Evolutionary conservation across 2,113 vertebrate genomes (phyloP).

Genomic region (Nibea coibor): DNA sequence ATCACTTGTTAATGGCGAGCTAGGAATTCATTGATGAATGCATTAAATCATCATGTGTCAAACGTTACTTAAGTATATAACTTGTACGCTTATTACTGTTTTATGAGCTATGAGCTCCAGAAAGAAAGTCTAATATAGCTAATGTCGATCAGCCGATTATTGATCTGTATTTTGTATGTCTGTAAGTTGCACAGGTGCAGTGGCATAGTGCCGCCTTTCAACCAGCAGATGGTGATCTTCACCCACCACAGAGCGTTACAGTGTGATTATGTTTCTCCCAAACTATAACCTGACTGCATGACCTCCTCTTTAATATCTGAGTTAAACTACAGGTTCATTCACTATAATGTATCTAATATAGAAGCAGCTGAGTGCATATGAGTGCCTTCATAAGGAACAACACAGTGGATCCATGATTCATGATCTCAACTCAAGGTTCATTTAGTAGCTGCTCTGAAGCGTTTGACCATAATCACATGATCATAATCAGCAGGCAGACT

Average conservation of each 20-base stretch:
- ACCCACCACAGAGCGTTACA: background rate
- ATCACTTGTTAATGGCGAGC: no score
- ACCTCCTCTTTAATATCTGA: background rate
- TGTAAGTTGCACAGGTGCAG: slow-evolving; percentile 5
- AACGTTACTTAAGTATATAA: no score
- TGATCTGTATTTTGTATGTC: background rate
- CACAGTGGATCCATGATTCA: no score
- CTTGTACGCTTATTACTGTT: no score
- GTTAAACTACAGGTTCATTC: background rate
- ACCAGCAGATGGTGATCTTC: slow-evolving; percentile 67
- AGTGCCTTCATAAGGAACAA: background rate
- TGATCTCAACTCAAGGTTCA: background rate
- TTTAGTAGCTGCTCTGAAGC: background rate
- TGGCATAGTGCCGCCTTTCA: background rate
- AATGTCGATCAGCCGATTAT: background rate
- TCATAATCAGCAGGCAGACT: background rate
- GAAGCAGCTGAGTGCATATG: background rate
- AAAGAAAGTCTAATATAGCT: background rate
- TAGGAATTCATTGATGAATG: no score
- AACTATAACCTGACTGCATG: background rate
- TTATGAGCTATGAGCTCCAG: no score
- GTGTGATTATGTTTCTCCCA: background rate
- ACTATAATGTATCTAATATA: background rate
- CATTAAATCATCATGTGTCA: no score
- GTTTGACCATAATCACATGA: background rate